phyloP scores from a whole-genome alignment of 2,797 vertebrate genomes.

The Poecilia wingei region DNA sequence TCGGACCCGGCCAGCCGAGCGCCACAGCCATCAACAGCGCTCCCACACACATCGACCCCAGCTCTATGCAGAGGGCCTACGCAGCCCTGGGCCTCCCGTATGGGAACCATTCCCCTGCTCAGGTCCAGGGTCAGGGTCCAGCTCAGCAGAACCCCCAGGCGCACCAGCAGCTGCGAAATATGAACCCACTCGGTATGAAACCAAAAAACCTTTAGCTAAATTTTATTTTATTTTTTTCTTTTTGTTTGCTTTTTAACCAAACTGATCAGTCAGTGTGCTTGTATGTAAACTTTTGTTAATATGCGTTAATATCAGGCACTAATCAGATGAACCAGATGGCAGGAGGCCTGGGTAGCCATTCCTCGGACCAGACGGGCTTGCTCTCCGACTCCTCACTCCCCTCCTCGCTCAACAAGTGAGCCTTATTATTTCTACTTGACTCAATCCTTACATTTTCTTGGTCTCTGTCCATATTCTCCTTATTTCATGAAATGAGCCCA shows the following conservation, averaged over 20 bases:
- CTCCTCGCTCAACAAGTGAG: constrained; percentile 89
- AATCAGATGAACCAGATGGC: constrained; percentile 92
- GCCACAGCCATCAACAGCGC: constrained; percentile 87
- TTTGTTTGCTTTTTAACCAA: constrained; percentile 1
- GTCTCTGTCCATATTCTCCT: constrained; percentile 3
- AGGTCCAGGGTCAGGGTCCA: constrained; percentile 80
- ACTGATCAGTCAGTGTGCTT: constrained; percentile 1
- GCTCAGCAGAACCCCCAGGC: constrained; percentile 86
- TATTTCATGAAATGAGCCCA: not conserved
- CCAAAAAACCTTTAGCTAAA: not conserved
- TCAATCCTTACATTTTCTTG: not conserved
- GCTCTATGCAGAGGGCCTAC: constrained; percentile 98
- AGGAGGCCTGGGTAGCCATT: constrained; percentile 85
- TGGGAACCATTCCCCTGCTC: constrained; percentile 89
- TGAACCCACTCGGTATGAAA: constrained; percentile 87
- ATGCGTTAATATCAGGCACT: constrained; percentile 77
- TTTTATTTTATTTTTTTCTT: not conserved
- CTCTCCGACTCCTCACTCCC: constrained; percentile 91
- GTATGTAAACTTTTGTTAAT: constrained; percentile 10
- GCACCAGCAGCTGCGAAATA: constrained; percentile 89
- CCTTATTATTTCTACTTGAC: constrained; percentile 6
- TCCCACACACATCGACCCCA: constrained; percentile 94
- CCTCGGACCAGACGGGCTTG: constrained; percentile 89
- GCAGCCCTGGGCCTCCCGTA: constrained; percentile 96
- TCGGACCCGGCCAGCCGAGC: constrained; percentile 87